Conservation (phyloP, 2,797 vertebrate genomes). For the Cynodonichthys magdalenae region DNA sequence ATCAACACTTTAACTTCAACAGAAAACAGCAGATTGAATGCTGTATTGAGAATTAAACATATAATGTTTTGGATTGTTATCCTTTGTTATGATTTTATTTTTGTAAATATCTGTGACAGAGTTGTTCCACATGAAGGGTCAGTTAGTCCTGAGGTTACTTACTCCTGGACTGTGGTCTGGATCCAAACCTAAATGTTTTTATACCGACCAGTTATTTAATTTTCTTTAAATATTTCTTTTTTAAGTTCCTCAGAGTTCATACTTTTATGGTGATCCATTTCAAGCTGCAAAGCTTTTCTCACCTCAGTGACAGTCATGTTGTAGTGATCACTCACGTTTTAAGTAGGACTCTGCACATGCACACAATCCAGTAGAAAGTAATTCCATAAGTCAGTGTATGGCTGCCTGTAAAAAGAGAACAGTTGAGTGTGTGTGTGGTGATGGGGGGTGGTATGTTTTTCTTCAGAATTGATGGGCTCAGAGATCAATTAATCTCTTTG, state of each 20-base stretch:
- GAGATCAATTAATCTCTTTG: no score
- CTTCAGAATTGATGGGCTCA: no score
- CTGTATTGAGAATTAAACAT: background rate
- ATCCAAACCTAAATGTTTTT: background rate
- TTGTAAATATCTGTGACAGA: background rate
- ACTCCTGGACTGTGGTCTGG: background rate
- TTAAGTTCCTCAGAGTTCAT: background rate
- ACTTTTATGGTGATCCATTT: background rate
- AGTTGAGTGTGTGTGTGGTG: no score
- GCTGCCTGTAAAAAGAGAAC: background rate
- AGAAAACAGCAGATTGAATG: conserved; percentile 14
- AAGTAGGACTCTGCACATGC: background rate
- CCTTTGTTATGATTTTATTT: background rate
- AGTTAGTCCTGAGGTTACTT: background rate
- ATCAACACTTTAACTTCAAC: conserved; percentile 4
- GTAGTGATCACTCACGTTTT: background rate
- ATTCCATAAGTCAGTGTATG: background rate
- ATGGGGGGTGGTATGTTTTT: no score
- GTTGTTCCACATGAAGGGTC: background rate
- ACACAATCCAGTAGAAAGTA: background rate
- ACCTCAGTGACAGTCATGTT: background rate
- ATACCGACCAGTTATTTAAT: background rate
- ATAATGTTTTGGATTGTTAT: background rate
- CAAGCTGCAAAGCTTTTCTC: background rate
- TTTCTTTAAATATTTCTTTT: background rate